phyloP scores from a whole-genome alignment of 2,888 invertebrate genomes.

The Pimpla rufipes region DNA sequence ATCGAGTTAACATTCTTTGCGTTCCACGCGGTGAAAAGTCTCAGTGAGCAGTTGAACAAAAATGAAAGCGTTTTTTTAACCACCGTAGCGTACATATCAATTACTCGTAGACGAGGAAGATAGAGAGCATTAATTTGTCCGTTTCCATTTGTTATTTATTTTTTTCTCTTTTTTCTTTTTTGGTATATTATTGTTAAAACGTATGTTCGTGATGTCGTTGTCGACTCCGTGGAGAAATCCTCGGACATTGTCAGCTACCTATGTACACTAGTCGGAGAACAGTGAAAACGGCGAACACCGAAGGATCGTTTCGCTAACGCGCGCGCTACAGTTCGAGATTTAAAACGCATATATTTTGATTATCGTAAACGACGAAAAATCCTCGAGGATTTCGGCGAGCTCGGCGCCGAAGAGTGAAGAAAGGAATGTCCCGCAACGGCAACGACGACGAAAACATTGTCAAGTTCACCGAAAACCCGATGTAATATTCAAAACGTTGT shows the following conservation, averaged over 20 bases:
- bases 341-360: slow-evolving; percentile 60
- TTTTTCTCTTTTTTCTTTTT: slow-evolving; percentile 43
- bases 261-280: slow-evolving; percentile 67
- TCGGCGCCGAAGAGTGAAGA: slow-evolving; percentile 15
- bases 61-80: neutral
- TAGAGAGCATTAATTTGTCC: slow-evolving; percentile 58
- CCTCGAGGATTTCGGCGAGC: neutral
- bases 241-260: slow-evolving; percentile 60
- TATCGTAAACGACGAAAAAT: slow-evolving; percentile 24
- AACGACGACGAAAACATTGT: slow-evolving; percentile 22
- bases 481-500: slow-evolving; percentile 32
- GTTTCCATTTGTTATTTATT: slow-evolving; percentile 42
- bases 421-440: slow-evolving; percentile 39
- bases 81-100: slow-evolving; percentile 40
- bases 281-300: slow-evolving; percentile 54
- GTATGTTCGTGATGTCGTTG: slow-evolving; percentile 45
- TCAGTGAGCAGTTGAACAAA: no score
- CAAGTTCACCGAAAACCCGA: slow-evolving; percentile 33
- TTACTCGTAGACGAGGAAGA: slow-evolving; percentile 60
- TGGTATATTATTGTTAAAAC: slow-evolving; percentile 61
- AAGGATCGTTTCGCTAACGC: slow-evolving; percentile 34
- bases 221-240: slow-evolving; percentile 39
- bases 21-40: no score
- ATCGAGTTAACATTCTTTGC: no score
- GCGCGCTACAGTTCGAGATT: slow-evolving; percentile 13